Percentiles rank a stretch among this genome's conserved stretches.
Conservation (phyloP, 2,797 vertebrate species). For the Tympanoctomys barrerae region DNA sequence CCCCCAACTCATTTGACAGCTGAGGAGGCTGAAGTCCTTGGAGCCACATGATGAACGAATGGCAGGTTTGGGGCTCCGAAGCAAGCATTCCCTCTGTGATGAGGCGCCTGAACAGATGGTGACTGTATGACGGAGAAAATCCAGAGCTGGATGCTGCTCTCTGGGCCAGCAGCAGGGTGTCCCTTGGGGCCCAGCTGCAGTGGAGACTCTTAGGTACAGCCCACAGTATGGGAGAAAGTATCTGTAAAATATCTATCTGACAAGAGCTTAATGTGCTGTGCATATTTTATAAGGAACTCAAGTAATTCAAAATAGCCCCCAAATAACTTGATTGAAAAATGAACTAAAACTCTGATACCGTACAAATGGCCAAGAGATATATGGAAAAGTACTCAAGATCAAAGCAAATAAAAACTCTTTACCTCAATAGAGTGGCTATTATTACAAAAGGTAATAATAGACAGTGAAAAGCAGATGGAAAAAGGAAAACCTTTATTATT, state of each 20-base stretch:
- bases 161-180: background rate
- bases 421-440: background rate
- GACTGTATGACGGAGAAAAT: background rate
- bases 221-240: background rate
- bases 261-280: background rate
- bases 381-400: background rate
- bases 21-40: background rate
- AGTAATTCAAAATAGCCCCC: background rate
- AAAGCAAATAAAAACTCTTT: background rate
- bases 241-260: background rate
- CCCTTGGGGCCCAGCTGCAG: background rate
- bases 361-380: background rate
- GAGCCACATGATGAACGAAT: background rate
- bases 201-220: background rate
- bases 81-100: background rate
- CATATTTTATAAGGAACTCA: background rate
- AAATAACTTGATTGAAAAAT: background rate
- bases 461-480: background rate
- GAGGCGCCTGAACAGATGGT: background rate
- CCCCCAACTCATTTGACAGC: background rate
- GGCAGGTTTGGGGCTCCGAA: background rate
- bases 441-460: background rate
- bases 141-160: background rate
- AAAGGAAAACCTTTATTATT: too few relatives aligned
- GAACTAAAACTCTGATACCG: background rate